phyloP scores from a whole-genome alignment of 2,888 invertebrate species.

The Hemistola chrysoprasaria region DNA sequence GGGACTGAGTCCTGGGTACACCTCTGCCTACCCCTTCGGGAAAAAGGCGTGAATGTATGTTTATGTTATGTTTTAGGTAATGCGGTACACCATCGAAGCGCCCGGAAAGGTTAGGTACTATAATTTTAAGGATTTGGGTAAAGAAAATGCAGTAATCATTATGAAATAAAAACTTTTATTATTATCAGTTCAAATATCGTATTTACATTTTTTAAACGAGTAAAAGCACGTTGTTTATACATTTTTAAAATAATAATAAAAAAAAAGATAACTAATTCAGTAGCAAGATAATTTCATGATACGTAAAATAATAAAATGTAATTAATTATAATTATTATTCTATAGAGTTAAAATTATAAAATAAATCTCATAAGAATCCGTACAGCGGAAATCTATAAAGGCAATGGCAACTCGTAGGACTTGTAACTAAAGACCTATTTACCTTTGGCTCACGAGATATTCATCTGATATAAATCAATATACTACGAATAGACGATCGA shows the following conservation, averaged over 20 bases:
- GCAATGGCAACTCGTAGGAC: slow-evolving; percentile 66
- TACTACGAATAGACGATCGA: too few species aligned
- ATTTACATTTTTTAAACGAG: slow-evolving; percentile 81
- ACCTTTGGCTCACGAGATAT: neutral
- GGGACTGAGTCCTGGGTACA: too few species aligned
- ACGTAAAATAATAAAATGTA: slow-evolving; percentile 49
- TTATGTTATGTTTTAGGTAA: too few species aligned
- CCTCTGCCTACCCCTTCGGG: too few species aligned
- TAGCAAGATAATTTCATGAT: slow-evolving; percentile 56
- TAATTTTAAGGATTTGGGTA: slow-evolving; percentile 2
- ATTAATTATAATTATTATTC: slow-evolving; percentile 47
- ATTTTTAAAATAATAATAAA: slow-evolving; percentile 56
- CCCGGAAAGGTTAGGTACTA: too few species aligned
- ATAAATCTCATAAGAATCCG: slow-evolving; percentile 56
- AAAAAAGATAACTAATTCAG: slow-evolving; percentile 54
- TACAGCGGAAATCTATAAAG: slow-evolving; percentile 40
- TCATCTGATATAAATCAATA: slow-evolving; percentile 31
- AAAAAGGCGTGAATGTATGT: too few species aligned
- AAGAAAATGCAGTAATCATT: slow-evolving; percentile 55
- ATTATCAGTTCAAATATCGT: slow-evolving; percentile 83
- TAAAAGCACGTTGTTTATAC: slow-evolving; percentile 80
- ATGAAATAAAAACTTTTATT: slow-evolving; percentile 82
- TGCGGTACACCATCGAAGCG: too few species aligned
- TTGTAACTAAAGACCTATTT: slow-evolving; percentile 37
- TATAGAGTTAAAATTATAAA: slow-evolving; percentile 53